Conservation (phyloP, 1,140 invertebrate genomes). For the Drosophila trapezifrons region DNA sequence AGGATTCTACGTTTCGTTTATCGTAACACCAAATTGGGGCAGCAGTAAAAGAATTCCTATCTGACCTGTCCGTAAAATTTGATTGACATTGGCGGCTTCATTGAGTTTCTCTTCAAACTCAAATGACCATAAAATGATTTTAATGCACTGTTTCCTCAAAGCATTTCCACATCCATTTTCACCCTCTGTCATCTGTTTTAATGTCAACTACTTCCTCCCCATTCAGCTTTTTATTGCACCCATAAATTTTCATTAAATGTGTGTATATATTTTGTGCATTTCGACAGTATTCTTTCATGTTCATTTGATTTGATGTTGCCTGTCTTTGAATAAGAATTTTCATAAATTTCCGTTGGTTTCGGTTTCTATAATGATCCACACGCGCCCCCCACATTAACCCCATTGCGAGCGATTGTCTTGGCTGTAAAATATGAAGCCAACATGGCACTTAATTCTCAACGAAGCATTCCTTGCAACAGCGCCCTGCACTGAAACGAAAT, state of each 20-base stretch:
- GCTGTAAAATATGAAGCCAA: slow-evolving; percentile 52
- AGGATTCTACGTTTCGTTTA: no score
- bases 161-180: slow-evolving; percentile 7
- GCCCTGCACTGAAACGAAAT: slow-evolving; percentile 27
- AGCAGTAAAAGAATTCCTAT: not conserved
- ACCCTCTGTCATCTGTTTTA: slow-evolving; percentile 9
- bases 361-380: slow-evolving; percentile 46
- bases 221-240: slow-evolving; percentile 27
- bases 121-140: not conserved
- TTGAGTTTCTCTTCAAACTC: not conserved
- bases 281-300: slow-evolving; percentile 36
- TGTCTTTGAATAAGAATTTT: slow-evolving; percentile 29
- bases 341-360: slow-evolving; percentile 36
- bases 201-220: slow-evolving; percentile 35
- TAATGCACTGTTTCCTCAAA: not conserved
- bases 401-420: slow-evolving; percentile 51
- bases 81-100: not conserved
- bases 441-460: slow-evolving; percentile 66
- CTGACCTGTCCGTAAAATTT: slow-evolving; percentile 7
- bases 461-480: slow-evolving; percentile 65
- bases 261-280: slow-evolving; percentile 20
- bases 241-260: slow-evolving; percentile 45
- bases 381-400: slow-evolving; percentile 72
- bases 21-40: not conserved
- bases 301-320: slow-evolving; percentile 28